Conservation (phyloP, 2,113 vertebrate genomes). For the Marmota monax region DNA sequence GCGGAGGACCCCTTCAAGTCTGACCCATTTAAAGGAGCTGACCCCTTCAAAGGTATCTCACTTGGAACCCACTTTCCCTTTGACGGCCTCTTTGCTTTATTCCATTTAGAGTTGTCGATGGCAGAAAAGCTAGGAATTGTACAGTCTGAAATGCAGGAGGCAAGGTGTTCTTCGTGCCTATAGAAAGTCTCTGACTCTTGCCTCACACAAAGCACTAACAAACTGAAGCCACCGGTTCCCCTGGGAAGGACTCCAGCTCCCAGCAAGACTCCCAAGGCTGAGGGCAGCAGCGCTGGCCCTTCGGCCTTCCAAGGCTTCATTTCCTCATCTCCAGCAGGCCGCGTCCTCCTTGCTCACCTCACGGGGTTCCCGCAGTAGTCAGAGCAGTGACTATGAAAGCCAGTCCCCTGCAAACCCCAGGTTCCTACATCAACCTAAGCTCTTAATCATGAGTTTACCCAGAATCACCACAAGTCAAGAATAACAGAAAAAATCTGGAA, state of each 20-base stretch:
- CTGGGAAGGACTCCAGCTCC: neutral
- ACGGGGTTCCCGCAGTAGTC: neutral
- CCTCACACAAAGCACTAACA: neutral
- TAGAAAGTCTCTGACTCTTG: neutral
- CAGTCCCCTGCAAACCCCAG: neutral
- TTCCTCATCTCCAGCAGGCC: neutral
- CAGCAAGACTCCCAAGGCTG: neutral
- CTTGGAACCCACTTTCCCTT: constrained; percentile 11
- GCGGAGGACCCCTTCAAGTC: constrained; percentile 97
- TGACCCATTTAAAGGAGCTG: constrained; percentile 96
- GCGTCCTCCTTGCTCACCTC: neutral
- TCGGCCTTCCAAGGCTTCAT: neutral
- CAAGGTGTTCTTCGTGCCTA: neutral
- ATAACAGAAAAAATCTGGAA: neutral
- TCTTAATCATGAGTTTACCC: neutral
- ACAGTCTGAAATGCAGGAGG: neutral
- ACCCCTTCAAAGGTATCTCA: constrained; percentile 87
- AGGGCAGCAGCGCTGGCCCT: neutral
- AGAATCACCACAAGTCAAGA: neutral
- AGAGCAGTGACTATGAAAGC: neutral
- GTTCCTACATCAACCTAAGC: neutral
- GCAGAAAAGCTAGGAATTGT: neutral
- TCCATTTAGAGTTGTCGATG: neutral
- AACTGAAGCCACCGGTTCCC: fast-evolving
- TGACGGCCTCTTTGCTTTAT: neutral